Evolutionary conservation across 2,797 vertebrate genomes (phyloP).

Genomic region (Darevskia nairensis): DNA sequence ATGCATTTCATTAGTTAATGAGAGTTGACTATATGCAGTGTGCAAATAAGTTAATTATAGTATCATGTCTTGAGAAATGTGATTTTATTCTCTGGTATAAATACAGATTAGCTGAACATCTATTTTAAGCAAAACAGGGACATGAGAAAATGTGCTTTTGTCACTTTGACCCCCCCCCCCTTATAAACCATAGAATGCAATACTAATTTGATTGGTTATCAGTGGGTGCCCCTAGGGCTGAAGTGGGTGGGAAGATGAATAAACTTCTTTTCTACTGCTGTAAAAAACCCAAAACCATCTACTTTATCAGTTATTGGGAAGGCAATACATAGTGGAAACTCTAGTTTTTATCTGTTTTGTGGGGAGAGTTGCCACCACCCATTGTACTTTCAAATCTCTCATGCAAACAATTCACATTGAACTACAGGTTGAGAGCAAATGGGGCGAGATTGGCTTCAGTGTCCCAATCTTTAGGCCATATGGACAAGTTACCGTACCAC

Average conservation of each 20-base stretch:
- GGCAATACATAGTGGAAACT: background rate
- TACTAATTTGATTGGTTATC: constrained; percentile 19
- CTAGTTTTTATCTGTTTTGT: background rate
- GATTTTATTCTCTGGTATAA: constrained; percentile 15
- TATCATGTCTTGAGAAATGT: constrained; percentile 7
- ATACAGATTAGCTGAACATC: constrained; percentile 14
- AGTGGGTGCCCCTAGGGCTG: background rate
- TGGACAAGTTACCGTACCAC: background rate
- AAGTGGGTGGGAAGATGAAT: background rate
- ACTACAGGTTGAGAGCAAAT: background rate
- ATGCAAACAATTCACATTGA: background rate
- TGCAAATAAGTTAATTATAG: constrained; percentile 21
- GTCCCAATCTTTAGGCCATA: background rate
- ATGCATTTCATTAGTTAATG: constrained; percentile 12
- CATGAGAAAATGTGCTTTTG: background rate
- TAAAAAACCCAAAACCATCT: constrained; percentile 32
- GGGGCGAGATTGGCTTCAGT: background rate
- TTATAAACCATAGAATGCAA: background rate
- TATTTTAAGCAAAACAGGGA: constrained; percentile 6
- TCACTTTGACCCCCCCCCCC: background rate
- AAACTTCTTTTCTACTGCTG: background rate
- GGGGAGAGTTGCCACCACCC: background rate
- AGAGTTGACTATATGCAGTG: background rate
- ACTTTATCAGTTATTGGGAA: background rate
- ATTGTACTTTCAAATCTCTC: background rate